Evolutionary conservation across 1,140 invertebrate species (phyloP).

Genomic region (Musca vetustissima): DNA sequence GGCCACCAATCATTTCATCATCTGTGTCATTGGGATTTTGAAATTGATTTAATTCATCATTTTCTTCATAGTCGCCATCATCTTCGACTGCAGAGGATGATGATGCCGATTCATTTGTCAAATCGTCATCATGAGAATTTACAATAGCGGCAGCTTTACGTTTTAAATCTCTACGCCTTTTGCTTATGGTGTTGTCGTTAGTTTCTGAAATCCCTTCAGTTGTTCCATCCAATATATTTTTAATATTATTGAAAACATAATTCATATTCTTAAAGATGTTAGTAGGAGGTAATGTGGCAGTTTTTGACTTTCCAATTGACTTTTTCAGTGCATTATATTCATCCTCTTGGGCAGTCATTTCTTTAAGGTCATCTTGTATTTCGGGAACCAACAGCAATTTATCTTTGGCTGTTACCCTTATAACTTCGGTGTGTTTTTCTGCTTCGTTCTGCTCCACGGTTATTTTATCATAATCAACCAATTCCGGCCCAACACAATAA

Average conservation of each 20-base stretch:
- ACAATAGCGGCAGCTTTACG: neutral
- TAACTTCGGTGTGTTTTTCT: conserved; percentile 30
- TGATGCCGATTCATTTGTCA: too few relatives aligned
- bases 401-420: conserved; percentile 4
- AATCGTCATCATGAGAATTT: too few relatives aligned
- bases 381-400: conserved; percentile 20
- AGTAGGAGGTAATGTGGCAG: conserved; percentile 30
- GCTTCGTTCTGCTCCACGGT: conserved; percentile 1
- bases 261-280: conserved; percentile 38
- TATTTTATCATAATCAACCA: conserved; percentile 42
- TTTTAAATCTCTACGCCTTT: neutral
- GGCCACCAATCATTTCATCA: too few relatives aligned
- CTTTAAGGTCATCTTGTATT: conserved; percentile 19
- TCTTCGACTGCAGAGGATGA: too few relatives aligned
- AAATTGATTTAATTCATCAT: neutral
- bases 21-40: too few relatives aligned
- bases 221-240: conserved; percentile 29
- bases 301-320: conserved; percentile 19
- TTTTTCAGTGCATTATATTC: conserved; percentile 44
- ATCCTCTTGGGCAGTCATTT: conserved; percentile 36
- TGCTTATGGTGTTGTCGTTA: neutral
- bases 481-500: conserved; percentile 39
- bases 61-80: neutral
- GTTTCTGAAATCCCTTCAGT: neutral
- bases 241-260: conserved; percentile 34